These are phyloP conservation scores for Australoheros scitulus DNA, from an alignment of 2,113 vertebrate species.

Conservation along the genomic window DNA sequence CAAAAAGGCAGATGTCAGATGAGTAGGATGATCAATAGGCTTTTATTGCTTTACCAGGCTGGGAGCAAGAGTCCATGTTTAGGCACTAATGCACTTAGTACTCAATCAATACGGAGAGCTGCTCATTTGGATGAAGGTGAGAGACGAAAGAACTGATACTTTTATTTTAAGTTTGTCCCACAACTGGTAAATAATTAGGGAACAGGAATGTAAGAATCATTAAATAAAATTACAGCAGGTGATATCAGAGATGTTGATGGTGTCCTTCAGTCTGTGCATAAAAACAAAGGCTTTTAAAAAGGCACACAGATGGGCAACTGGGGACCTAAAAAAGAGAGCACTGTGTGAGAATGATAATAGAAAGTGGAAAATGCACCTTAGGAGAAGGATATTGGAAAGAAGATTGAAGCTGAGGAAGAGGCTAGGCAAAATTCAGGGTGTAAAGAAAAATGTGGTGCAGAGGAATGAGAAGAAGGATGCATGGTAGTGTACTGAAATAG, in stretches of 20 bases:
- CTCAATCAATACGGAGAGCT: slow-evolving; percentile 56
- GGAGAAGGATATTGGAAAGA: slow-evolving; percentile 68
- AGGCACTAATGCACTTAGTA: slow-evolving; percentile 54
- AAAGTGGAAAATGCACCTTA: slow-evolving; percentile 64
- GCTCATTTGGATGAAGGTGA: slow-evolving; percentile 40
- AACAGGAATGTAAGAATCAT: slow-evolving; percentile 1
- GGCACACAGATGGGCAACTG: slow-evolving; percentile 24
- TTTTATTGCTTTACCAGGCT: slow-evolving; percentile 58
- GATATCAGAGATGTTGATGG: slow-evolving; percentile 4
- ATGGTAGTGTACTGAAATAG: slow-evolving; percentile 2
- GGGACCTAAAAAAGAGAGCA: slow-evolving; percentile 29
- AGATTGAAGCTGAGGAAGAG: slow-evolving; percentile 63
- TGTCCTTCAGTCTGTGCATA: slow-evolving; percentile 34
- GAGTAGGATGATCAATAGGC: slow-evolving; percentile 65
- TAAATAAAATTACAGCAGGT: not conserved
- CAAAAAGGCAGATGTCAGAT: slow-evolving; percentile 54
- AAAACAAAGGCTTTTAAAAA: slow-evolving; percentile 30
- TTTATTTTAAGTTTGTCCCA: slow-evolving; percentile 27
- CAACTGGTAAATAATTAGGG: not conserved
- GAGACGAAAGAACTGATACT: not conserved
- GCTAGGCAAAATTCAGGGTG: slow-evolving; percentile 33
- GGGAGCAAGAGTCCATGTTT: slow-evolving; percentile 51
- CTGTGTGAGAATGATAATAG: slow-evolving; percentile 69
- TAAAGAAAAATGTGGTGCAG: slow-evolving; percentile 23
- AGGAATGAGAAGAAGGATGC: slow-evolving; percentile 25